Percentiles rank a stretch among this genome's conserved stretches.
These are phyloP conservation scores for Notarius quadriscutis DNA, from an alignment of 2,113 vertebrate species.

Conservation along the genomic window DNA sequence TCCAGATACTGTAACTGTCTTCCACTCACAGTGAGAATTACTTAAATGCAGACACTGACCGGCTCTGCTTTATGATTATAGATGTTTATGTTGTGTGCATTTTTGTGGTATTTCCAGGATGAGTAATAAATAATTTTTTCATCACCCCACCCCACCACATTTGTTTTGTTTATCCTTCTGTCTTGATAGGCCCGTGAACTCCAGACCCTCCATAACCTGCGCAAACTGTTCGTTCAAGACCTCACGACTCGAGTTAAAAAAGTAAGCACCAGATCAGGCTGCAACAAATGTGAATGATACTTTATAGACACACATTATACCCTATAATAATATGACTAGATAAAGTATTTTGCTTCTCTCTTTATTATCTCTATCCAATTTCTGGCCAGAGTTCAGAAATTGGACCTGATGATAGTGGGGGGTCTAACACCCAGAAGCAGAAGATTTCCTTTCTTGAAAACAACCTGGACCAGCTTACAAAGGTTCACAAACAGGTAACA, in stretches of 20 bases:
- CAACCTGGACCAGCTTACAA: slow-evolving; percentile 97
- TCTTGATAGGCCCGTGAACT: slow-evolving; percentile 84
- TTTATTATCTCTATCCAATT: neutral
- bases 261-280: slow-evolving; percentile 64
- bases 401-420: slow-evolving; percentile 91
- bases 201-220: slow-evolving; percentile 96
- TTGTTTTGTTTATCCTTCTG: slow-evolving; percentile 5
- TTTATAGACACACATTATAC: neutral
- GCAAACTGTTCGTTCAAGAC: slow-evolving; percentile 95
- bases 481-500: slow-evolving; percentile 94
- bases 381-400: slow-evolving; percentile 86
- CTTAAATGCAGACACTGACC: neutral
- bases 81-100: neutral
- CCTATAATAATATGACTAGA: neutral
- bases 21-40: neutral
- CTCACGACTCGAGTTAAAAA: slow-evolving; percentile 93
- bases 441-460: slow-evolving; percentile 98
- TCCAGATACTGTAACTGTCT: neutral
- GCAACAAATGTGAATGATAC: neutral
- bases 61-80: neutral
- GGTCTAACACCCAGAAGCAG: slow-evolving; percentile 91
- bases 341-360: neutral
- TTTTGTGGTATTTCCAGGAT: neutral
- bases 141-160: neutral
- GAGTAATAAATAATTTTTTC: neutral